Conservation (phyloP, 2,113 vertebrate genomes). For the Catharus bicknelli region DNA sequence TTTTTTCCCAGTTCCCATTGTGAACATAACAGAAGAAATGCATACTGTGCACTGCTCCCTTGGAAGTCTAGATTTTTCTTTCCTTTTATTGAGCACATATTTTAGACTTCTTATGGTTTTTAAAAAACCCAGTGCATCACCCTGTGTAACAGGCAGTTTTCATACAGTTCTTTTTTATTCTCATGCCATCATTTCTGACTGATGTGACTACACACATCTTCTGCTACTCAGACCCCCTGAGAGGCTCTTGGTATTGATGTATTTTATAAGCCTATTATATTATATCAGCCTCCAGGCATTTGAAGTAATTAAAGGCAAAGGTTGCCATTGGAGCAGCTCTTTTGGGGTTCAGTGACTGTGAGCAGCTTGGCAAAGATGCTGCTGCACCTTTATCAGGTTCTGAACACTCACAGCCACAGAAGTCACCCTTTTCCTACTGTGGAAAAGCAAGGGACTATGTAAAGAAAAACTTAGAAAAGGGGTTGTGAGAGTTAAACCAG, state of each 20-base stretch:
- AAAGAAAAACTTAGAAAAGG: neutral
- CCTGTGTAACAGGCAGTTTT: neutral
- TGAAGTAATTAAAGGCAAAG: neutral
- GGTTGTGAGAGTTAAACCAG: neutral
- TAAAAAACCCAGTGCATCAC: neutral
- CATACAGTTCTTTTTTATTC: neutral
- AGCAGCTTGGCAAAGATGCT: neutral
- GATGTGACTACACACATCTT: neutral
- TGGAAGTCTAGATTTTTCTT: neutral
- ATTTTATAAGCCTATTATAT: neutral
- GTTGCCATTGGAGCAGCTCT: neutral
- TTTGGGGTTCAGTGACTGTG: fast-evolving
- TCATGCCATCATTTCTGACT: neutral
- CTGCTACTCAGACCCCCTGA: neutral
- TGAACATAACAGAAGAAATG: neutral
- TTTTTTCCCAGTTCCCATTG: neutral
- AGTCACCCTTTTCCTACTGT: neutral
- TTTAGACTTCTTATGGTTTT: neutral
- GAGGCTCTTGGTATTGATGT: neutral
- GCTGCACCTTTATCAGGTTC: neutral
- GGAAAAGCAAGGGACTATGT: neutral
- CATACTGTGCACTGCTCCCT: neutral
- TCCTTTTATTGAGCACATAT: neutral
- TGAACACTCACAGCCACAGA: neutral
- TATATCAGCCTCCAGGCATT: neutral